A percentile compares a stretch with the other conserved stretches of the same genome.
Conservation (phyloP, 2,888 invertebrate genomes). For the Frankliniella intonsa region DNA sequence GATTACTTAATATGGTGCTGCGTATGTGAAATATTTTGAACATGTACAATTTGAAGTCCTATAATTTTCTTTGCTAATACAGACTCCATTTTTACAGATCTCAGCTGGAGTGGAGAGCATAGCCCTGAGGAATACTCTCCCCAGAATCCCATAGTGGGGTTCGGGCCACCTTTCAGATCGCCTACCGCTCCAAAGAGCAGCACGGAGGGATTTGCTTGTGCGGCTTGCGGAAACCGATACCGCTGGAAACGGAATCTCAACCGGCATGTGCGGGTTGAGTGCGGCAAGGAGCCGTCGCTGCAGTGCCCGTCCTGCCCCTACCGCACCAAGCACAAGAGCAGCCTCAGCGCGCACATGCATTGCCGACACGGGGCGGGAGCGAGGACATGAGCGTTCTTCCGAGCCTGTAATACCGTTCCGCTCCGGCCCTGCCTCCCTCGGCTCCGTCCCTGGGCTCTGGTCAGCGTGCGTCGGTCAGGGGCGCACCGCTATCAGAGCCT, state of each 20-base stretch:
- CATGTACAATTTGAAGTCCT: no score
- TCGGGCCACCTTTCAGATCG: no score
- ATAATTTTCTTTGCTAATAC: no score
- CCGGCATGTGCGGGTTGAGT: conserved; percentile 42
- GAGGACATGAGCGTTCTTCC: not conserved
- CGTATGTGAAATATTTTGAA: no score
- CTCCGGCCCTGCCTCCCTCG: not conserved
- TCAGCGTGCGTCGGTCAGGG: not conserved
- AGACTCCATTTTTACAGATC: no score
- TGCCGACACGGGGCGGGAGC: not conserved
- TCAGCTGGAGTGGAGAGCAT: no score
- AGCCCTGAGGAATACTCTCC: no score
- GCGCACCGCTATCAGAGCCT: not conserved
- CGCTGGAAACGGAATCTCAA: conserved; percentile 35
- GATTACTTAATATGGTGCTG: not conserved
- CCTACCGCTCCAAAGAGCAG: not conserved
- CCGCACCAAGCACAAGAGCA: conserved; percentile 69
- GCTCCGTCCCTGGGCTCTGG: not conserved
- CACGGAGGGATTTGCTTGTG: conserved; percentile 54
- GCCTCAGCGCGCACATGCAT: conserved; percentile 75
- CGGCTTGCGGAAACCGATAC: conserved; percentile 44
- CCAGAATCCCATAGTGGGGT: no score
- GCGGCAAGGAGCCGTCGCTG: conserved; percentile 43
- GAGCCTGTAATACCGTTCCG: not conserved
- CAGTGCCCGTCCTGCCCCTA: conserved; percentile 42